Evolutionary conservation across 2,797 vertebrate genomes (phyloP), one percentile per base, ranked within the genome.

Genomic region (Onychomys arenicola): DNA sequence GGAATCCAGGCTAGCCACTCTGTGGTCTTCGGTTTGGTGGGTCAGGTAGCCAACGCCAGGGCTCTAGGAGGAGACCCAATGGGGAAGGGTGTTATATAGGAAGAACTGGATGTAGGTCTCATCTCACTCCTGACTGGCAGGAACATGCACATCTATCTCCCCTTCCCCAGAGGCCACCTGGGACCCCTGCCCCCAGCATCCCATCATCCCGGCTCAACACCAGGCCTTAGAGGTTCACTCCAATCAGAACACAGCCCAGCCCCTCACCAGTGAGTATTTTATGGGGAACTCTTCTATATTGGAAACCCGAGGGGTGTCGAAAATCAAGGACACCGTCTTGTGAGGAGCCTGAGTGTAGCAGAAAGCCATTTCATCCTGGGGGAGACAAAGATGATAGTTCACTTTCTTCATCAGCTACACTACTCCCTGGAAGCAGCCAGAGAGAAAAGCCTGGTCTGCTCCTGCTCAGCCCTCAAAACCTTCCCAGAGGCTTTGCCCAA

Each of bases 1-100:
- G 0, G 99, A 99, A 88, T 99, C 99, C 98, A 99, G 94, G 59
- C 98, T 99, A 98, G 93, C 93, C 84, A 97, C 94, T 2, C 34
- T 43, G 3, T 96, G 81, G 94, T 97, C 96, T 67, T 92, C 14
- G 13, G 88, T 89, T 13, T 0, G 0, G 0, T 10, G 94, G 81
- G 23, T 89, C 81, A 96, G 0, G 4, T 97, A 97, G 92, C 96
- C 96, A 13, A 96, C 1, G 4, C 83, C 96, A 1, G 97, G 96
- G 91, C 93, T 97, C 97, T 98, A 78, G 76, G 89, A 80, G 88
- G 77, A 59, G 46, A 97, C 21, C 78, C 61, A 0, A 21, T 0
- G 0, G 0, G 78, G 32, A 0, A 27, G 61, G 8, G 7, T 1
- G 3, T 95, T 55, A 84, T 3, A 3, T 11, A 89, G 83, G 65